These are phyloP conservation scores for Pelobates cultripes DNA, from an alignment of 2,797 vertebrate genomes.

Conservation along the genomic window DNA sequence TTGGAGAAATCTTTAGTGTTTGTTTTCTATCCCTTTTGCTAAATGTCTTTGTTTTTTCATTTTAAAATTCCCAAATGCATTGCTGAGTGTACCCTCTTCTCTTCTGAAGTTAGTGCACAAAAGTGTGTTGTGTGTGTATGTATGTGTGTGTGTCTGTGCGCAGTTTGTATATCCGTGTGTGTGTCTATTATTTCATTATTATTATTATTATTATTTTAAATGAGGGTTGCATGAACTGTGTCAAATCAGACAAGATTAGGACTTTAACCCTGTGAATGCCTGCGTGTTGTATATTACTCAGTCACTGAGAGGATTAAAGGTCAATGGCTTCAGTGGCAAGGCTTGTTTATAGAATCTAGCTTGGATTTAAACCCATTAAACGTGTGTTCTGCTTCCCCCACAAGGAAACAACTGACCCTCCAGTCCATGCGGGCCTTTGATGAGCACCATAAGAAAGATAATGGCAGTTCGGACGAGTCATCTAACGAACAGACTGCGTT, in stretches of 20 bases:
- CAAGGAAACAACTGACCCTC: constrained; percentile 94
- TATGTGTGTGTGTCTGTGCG: too few species aligned
- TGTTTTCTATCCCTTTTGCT: constrained; percentile 24
- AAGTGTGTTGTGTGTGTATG: too few species aligned
- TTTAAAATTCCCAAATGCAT: too few species aligned
- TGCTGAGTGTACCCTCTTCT: too few species aligned
- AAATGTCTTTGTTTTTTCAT: constrained; percentile 39
- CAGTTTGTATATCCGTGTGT: too few species aligned
- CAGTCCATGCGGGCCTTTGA: constrained; percentile 95
- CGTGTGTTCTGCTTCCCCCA: neutral
- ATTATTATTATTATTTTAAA: too few species aligned
- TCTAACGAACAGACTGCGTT: constrained; percentile 91
- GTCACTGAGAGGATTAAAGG: constrained; percentile 5
- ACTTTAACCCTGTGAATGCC: constrained; percentile 3
- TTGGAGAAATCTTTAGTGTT: constrained; percentile 26
- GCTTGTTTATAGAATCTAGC: constrained; percentile 28
- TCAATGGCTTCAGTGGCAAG: constrained; percentile 34
- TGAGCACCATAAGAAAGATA: constrained; percentile 94
- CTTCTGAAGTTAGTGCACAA: too few species aligned
- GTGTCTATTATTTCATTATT: too few species aligned
- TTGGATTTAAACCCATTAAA: constrained; percentile 42
- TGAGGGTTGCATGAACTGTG: neutral
- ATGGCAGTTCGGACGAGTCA: constrained; percentile 91
- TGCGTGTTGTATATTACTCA: neutral
- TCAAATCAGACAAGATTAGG: constrained; percentile 22